A percentile compares a stretch with the other conserved stretches of the same genome.
Evolutionary conservation across 1,140 invertebrate species (phyloP).

Genomic region (Lordiphosa mommai): DNA sequence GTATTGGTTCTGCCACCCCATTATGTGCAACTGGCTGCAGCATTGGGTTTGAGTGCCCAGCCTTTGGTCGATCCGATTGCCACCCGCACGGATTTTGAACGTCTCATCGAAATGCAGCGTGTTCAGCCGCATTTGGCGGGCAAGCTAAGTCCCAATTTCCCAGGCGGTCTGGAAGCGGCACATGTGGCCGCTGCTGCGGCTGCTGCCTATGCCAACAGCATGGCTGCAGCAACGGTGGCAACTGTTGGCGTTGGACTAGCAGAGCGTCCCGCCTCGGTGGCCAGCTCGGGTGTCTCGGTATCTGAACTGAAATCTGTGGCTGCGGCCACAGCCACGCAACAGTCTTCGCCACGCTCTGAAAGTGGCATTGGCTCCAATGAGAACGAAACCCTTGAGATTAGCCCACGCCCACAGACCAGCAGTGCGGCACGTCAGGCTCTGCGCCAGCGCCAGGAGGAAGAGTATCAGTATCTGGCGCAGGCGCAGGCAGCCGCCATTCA

Average conservation of each 20-base stretch:
- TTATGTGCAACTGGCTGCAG: conserved; percentile 74
- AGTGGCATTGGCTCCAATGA: conserved; percentile 65
- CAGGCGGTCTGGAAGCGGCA: conserved; percentile 59
- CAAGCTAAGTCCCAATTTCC: conserved; percentile 62
- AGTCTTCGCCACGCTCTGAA: conserved; percentile 60
- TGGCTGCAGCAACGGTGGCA: conserved; percentile 35
- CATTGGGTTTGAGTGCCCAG: conserved; percentile 67
- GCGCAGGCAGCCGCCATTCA: conserved; percentile 38
- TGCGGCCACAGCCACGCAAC: conserved; percentile 38
- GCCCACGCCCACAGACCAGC: conserved; percentile 61
- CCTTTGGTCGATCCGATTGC: conserved; percentile 66
- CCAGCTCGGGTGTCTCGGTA: conserved; percentile 57
- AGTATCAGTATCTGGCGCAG: conserved; percentile 49
- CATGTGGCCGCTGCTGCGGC: conserved; percentile 70
- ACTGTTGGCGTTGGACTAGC: conserved; percentile 19
- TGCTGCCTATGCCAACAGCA: conserved; percentile 63
- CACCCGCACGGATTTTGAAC: conserved; percentile 73
- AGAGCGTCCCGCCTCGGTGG: conserved; percentile 58
- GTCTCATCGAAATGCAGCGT: conserved; percentile 69
- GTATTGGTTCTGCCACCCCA: conserved; percentile 70
- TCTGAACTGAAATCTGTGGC: conserved; percentile 59
- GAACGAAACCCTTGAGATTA: conserved; percentile 45
- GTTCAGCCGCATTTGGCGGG: conserved; percentile 60
- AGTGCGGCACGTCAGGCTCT: conserved; percentile 56
- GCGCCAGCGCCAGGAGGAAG: conserved; percentile 61